These are phyloP conservation scores for Cryptomyrus ogoouensis DNA, from an alignment of 2,113 vertebrate species.

Conservation along the genomic window DNA sequence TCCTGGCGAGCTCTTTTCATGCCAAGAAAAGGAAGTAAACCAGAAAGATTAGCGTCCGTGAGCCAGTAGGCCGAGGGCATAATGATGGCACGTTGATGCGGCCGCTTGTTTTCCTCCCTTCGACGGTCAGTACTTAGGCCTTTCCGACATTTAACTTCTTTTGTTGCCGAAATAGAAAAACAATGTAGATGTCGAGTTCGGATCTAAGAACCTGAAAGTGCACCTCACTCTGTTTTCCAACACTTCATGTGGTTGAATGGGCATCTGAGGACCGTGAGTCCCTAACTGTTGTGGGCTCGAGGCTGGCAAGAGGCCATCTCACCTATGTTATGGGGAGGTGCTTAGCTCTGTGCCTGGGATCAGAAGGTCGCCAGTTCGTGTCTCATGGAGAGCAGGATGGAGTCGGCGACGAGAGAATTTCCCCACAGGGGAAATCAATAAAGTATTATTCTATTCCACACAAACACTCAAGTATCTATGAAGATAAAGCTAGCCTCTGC, in stretches of 20 bases:
- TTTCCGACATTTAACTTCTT: not conserved
- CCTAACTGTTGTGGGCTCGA: not conserved
- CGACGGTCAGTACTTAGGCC: not conserved
- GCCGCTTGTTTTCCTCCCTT: not conserved
- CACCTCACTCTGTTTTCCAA: not conserved
- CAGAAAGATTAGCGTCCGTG: not conserved
- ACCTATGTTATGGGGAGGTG: not conserved
- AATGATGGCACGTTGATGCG: no score
- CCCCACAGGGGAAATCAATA: not conserved
- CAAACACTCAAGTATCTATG: not conserved
- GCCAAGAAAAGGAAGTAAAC: no score
- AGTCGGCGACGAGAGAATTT: not conserved
- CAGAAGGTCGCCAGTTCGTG: not conserved
- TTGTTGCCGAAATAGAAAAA: not conserved
- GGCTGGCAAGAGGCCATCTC: not conserved
- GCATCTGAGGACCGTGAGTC: not conserved
- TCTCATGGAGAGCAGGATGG: not conserved
- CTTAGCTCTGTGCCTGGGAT: not conserved
- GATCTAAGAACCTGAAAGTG: not conserved
- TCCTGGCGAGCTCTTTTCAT: not conserved
- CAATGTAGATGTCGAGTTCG: not conserved
- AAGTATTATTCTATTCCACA: not conserved
- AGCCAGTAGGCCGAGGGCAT: not conserved
- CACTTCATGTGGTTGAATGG: not conserved
- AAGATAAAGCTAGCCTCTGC: not conserved